Percentiles rank a stretch among this genome's conserved stretches.
phyloP scores from a whole-genome alignment of 2,113 vertebrate genomes.

The Podiceps cristatus region DNA sequence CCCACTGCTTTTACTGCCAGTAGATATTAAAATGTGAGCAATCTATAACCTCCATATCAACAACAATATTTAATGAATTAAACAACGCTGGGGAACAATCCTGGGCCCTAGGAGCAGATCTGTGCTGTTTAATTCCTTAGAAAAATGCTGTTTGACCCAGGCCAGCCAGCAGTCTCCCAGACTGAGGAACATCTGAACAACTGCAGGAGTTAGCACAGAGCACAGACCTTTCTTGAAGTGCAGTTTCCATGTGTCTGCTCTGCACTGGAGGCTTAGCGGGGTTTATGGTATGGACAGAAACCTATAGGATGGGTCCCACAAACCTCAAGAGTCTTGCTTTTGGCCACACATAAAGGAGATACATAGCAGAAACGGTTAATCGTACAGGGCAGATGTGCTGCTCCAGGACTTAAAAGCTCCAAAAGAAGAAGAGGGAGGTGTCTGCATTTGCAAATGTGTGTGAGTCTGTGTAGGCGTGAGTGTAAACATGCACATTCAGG shows the following conservation, averaged over 20 bases:
- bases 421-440: background rate
- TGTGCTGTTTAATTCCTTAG: background rate
- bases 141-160: background rate
- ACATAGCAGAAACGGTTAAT: background rate
- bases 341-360: background rate
- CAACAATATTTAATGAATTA: background rate
- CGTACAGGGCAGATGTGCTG: background rate
- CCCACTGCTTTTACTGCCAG: background rate
- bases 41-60: background rate
- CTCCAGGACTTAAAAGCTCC: slow-evolving; percentile 30
- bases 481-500: slow-evolving; percentile 39
- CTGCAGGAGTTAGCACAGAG: background rate
- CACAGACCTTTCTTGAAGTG: background rate
- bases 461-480: slow-evolving; percentile 29
- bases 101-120: background rate
- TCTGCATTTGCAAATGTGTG: slow-evolving; percentile 49
- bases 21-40: background rate
- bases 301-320: background rate
- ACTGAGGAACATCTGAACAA: background rate
- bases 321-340: background rate
- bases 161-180: background rate
- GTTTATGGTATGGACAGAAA: background rate
- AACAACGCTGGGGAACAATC: background rate
- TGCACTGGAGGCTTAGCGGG: background rate
- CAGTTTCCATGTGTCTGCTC: background rate